Evolutionary conservation across 2,113 vertebrate species (phyloP).

Genomic region (Clarias macrocephalus): DNA sequence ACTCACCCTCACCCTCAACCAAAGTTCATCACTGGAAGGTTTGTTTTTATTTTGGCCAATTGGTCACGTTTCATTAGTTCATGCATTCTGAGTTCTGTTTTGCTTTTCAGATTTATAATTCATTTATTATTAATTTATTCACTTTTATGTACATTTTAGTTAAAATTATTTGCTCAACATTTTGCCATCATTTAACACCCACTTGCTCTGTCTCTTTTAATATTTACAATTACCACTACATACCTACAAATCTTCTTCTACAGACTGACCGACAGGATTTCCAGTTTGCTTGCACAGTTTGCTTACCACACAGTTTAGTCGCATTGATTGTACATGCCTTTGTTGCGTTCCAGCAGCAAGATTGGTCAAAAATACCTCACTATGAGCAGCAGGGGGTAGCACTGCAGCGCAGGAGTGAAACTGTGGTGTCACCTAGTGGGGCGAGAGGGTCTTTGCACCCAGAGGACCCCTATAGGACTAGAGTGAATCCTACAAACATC

Average conservation of each 20-base stretch:
- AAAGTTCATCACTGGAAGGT: constrained; percentile 83
- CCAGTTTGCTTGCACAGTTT: not conserved
- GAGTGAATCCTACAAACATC: constrained; percentile 78
- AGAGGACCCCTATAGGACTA: constrained; percentile 78
- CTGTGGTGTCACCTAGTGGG: constrained; percentile 74
- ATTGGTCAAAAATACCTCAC: constrained; percentile 86
- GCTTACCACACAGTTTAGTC: not conserved
- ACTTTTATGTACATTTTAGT: constrained; percentile 49
- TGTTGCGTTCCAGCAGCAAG: constrained; percentile 71
- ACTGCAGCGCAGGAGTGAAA: constrained; percentile 86
- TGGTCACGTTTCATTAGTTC: constrained; percentile 34
- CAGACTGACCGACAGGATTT: not conserved
- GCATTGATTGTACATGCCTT: not conserved
- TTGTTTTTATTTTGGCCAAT: constrained; percentile 64
- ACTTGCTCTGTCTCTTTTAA: not conserved
- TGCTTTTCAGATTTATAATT: not conserved
- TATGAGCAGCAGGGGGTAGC: constrained; percentile 79
- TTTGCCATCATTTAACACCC: not conserved
- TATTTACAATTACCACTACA: not conserved
- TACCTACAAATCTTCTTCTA: constrained; percentile 31
- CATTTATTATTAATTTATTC: constrained; percentile 30
- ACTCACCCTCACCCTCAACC: constrained; percentile 78
- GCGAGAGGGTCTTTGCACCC: constrained; percentile 47
- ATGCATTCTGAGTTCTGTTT: constrained; percentile 47
- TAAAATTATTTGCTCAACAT: constrained; percentile 39